Evolutionary conservation across 92 coral and sea anemone genomes (phyloP), one percentile per base, ranked within the genome.

Genomic region (Epizoanthus stellaris): DNA sequence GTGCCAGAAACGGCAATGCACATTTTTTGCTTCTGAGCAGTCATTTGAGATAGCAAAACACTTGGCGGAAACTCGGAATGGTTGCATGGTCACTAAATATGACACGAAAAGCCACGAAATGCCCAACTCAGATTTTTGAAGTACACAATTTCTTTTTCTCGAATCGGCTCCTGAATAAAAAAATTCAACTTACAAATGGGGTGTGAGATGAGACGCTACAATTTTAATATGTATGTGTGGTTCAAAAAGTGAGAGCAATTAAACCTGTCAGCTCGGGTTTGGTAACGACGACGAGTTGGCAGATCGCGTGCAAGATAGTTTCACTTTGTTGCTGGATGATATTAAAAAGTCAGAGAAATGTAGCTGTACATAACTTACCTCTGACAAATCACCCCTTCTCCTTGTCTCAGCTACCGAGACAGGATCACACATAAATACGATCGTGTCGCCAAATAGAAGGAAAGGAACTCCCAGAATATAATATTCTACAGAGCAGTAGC

Each of bases 221-320:
- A 13, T 1, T 52, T 52, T 11, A 9, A 9, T 11, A 45, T 45
- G 52, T 45, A 45, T 45, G 8, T 52, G 56, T 52, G 56, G 36
- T 30, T 38, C 12, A 38, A 36, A 38, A 16, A 14, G 2, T 3
- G 17, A 14, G 36, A 38, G 8, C 4, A 36, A 23, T 21, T 0
- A 38, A 68, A 5, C 52, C 9, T 6, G 15, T 68, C 17, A 15
- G 39, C 6, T 43, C 39, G 14, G 38, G 19, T 30, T 14, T 10
- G 71, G 72, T 30, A 38, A 38, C 16, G 2, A 15, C 49, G 21
- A 15, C 0, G 56, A 52, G 14, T 1, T 9, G 17, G 13, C 5
- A 38, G 45, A 68, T 68, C 73, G 12, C 23, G 73, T 68, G 73
- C 73, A 67, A 67, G 15, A 67, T 67, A 25, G 11, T 4, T 13